Evolutionary conservation across 2,888 invertebrate genomes (phyloP).

Genomic region (Heliconius aoede): DNA sequence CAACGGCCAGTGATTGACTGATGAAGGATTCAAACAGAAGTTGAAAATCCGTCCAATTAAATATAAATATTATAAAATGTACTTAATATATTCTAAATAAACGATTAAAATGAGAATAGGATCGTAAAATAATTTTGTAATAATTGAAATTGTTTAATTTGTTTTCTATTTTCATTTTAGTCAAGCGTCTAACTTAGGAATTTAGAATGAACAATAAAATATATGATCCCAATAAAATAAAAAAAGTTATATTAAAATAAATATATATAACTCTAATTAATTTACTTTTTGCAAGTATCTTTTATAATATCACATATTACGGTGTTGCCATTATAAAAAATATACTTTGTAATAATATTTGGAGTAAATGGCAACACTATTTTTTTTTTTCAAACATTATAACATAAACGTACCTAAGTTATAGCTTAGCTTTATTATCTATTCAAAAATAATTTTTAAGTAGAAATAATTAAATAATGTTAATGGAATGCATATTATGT

Average conservation of each 20-base stretch:
- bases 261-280: not conserved
- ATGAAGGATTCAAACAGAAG: constrained; percentile 18
- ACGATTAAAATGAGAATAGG: constrained; percentile 81
- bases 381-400: constrained; percentile 37
- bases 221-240: not conserved
- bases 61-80: constrained; percentile 34
- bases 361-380: constrained; percentile 11
- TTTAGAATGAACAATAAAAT: not conserved
- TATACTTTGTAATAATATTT: not conserved
- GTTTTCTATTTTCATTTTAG: constrained; percentile 82
- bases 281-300: not conserved
- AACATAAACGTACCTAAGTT: constrained; percentile 31
- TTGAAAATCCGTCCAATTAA: constrained; percentile 40
- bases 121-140: constrained; percentile 55
- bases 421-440: constrained; percentile 27
- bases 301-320: not conserved
- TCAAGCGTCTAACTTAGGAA: constrained; percentile 52
- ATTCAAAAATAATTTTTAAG: constrained; percentile 40
- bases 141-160: constrained; percentile 31
- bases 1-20: constrained; percentile 59
- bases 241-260: not conserved
- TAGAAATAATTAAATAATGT: constrained; percentile 49
- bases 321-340: constrained; percentile 11
- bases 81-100: constrained; percentile 30
- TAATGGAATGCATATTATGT: constrained; percentile 78